Evolutionary conservation across 2,797 vertebrate genomes (phyloP).

Genomic region (Halcyon smyrnensis): DNA sequence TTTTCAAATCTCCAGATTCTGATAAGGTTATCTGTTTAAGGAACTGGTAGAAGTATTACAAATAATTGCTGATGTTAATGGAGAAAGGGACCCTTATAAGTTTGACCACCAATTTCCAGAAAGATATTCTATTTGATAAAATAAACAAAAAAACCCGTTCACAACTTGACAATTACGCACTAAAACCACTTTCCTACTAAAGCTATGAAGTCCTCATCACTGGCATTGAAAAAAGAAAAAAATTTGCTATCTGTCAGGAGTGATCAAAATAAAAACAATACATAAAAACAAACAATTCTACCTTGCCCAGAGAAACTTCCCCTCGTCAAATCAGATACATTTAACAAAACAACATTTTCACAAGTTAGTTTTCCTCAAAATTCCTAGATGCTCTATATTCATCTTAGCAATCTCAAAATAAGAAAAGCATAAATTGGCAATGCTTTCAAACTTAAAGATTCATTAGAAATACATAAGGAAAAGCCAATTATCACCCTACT

Average conservation of each 20-base stretch:
- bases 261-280: not conserved
- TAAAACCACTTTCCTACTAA: not conserved
- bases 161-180: not conserved
- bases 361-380: not conserved
- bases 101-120: not conserved
- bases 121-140: not conserved
- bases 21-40: not conserved
- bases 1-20: not conserved
- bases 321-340: not conserved
- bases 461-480: not conserved
- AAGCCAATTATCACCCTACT: not conserved
- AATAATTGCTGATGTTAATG: not conserved
- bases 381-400: not conserved
- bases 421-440: not conserved
- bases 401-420: not conserved
- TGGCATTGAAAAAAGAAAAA: not conserved
- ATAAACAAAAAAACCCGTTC: not conserved
- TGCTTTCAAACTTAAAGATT: not conserved
- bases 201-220: not conserved
- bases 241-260: not conserved
- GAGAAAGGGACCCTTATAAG: not conserved
- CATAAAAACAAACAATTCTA: not conserved
- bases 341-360: not conserved
- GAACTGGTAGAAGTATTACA: not conserved
- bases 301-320: not conserved